Conservation (phyloP, 2,888 invertebrate genomes). For the Cepaea hortensis region DNA sequence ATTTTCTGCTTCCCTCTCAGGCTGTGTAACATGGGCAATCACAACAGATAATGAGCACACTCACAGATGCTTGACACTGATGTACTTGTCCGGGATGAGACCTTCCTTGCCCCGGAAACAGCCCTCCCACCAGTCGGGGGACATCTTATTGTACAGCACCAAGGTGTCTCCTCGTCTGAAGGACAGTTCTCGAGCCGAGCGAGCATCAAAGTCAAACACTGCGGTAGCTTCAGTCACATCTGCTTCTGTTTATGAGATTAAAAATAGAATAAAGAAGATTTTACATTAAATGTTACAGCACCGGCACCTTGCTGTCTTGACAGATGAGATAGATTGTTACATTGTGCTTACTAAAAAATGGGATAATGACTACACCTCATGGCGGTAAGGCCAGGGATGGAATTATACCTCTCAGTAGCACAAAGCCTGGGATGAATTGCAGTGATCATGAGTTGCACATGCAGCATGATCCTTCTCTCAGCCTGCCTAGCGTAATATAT, state of each 20-base stretch:
- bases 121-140: conserved; percentile 90
- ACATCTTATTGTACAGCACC: conserved; percentile 85
- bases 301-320: background rate
- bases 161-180: conserved; percentile 87
- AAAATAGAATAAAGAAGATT: background rate
- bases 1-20: no score
- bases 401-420: no score
- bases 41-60: conserved; percentile 40
- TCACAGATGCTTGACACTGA: conserved; percentile 77
- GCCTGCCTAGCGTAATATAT: background rate
- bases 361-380: no score
- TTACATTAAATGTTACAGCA: background rate
- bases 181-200: conserved; percentile 86
- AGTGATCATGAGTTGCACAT: no score
- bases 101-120: conserved; percentile 79
- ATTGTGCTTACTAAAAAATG: background rate
- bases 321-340: background rate
- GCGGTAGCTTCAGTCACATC: conserved; percentile 84
- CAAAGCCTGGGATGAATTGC: no score
- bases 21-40: no score
- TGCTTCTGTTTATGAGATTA: conserved; percentile 61
- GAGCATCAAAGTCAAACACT: conserved; percentile 87
- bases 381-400: no score
- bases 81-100: conserved; percentile 89
- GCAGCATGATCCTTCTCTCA: no score